phyloP scores from a whole-genome alignment of 2,113 vertebrate genomes.

The Apeltes quadracus region DNA sequence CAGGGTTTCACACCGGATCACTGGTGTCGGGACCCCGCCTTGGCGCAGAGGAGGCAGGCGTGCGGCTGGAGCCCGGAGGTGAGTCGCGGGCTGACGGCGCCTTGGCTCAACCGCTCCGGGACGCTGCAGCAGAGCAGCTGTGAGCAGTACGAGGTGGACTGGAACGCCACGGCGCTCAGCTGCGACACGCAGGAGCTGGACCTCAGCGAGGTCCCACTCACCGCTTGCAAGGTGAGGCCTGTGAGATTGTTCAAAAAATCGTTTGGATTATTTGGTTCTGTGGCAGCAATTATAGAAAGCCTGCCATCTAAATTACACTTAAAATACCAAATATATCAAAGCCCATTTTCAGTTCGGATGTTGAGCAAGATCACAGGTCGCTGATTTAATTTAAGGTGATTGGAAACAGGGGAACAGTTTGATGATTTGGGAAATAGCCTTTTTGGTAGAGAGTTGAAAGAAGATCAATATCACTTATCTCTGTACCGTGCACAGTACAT shows the following conservation, averaged over 20 bases:
- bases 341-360: background rate
- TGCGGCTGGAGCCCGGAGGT: slow-evolving; percentile 85
- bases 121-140: slow-evolving; percentile 71
- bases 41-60: slow-evolving; percentile 72
- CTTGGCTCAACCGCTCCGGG: slow-evolving; percentile 52
- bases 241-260: too few relatives aligned
- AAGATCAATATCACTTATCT: too few relatives aligned
- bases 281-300: background rate
- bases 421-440: background rate
- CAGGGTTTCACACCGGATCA: slow-evolving; percentile 85
- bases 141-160: slow-evolving; percentile 75
- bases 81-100: slow-evolving; percentile 74
- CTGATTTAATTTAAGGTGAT: background rate
- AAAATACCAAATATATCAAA: background rate
- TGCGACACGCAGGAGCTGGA: slow-evolving; percentile 68
- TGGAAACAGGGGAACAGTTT: background rate
- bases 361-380: background rate
- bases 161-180: slow-evolving; percentile 76
- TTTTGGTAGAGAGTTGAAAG: too few relatives aligned
- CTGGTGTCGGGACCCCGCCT: slow-evolving; percentile 87
- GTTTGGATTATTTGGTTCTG: background rate
- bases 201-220: slow-evolving; percentile 22
- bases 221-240: slow-evolving; percentile 46
- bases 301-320: background rate
- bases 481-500: too few relatives aligned